Conservation (phyloP, 2,113 vertebrate species). For the Apteryx mantelli region DNA sequence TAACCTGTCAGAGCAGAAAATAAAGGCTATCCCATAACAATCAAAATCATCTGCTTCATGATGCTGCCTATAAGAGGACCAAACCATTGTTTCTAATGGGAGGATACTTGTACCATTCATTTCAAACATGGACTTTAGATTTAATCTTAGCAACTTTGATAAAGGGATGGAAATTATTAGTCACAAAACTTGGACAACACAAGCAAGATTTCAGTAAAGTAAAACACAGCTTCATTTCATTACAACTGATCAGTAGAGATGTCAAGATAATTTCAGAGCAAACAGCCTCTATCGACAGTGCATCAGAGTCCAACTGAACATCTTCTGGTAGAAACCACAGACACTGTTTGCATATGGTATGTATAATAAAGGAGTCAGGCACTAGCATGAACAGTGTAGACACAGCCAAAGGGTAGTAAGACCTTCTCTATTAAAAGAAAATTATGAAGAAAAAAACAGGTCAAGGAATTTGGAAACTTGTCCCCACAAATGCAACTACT, state of each 20-base stretch:
- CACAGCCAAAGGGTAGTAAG: background rate
- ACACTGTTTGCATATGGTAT: constrained; percentile 30
- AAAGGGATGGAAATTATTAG: background rate
- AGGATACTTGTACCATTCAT: background rate
- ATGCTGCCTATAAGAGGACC: background rate
- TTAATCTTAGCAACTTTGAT: background rate
- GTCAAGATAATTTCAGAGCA: constrained; percentile 18
- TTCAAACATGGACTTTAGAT: background rate
- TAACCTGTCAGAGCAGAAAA: background rate
- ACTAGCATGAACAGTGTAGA: background rate
- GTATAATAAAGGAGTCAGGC: background rate
- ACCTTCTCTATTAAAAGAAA: background rate
- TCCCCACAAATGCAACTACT: background rate
- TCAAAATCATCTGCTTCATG: background rate
- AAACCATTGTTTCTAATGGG: background rate
- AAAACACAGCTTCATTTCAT: background rate
- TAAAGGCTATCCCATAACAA: background rate
- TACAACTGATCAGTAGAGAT: constrained; percentile 31
- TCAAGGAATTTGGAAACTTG: background rate
- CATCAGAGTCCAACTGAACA: background rate
- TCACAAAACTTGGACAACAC: background rate
- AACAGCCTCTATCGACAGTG: constrained; percentile 28
- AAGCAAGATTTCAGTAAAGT: background rate
- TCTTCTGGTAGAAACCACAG: constrained; percentile 47
- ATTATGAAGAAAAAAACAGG: background rate